Evolutionary conservation across 1,140 invertebrate genomes (phyloP), one percentile per base, ranked within the genome.

Genomic region (Calephelis nemesis): DNA sequence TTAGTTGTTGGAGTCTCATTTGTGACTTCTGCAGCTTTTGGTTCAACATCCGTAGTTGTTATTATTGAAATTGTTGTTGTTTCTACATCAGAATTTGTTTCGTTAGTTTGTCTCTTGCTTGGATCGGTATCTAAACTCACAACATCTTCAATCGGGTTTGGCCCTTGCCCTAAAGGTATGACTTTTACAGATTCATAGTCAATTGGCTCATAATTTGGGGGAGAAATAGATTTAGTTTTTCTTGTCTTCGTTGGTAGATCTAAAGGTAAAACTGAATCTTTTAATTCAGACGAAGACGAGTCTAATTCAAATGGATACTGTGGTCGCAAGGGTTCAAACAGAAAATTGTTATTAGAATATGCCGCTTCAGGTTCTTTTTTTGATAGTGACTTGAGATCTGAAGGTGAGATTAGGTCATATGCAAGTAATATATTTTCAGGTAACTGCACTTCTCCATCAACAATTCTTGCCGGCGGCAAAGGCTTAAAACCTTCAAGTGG

Each of bases 181-280:
- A 91, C 87, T 84, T 87, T 89, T 0, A 91, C 67, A 40, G 89
- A 77, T 64, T 91, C 89, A 19, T 91, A 91, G 73, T 90, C 86
- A 39, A 89, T 79, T 0, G 86, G 89, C 12, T 85, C 83, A 68
- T 83, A 90, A 68, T 81, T 84, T 39, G 72, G 66, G 12, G 71
- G 48, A 49, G 70, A 58, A 54, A 68, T 78, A 9, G 67, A 49
- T 76, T 90, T 90, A 5, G 81, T 75, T 76, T 80, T 83, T 65
- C 80, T 80, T 6, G 69, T 78, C 63, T 84, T 84, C 42, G 52
- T 58, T 39, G 88, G 88, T 69, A 90, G 72, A 68, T 88, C 84
- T 64, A 82, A 79, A 10, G 89, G 89, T 19, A 88, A 67, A 30
- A 78, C 78, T 8, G 72, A 69, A 42, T 88, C 77, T 72, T 85